phyloP scores from a whole-genome alignment of 2,113 vertebrate species.

The Laterallus jamaicensis region DNA sequence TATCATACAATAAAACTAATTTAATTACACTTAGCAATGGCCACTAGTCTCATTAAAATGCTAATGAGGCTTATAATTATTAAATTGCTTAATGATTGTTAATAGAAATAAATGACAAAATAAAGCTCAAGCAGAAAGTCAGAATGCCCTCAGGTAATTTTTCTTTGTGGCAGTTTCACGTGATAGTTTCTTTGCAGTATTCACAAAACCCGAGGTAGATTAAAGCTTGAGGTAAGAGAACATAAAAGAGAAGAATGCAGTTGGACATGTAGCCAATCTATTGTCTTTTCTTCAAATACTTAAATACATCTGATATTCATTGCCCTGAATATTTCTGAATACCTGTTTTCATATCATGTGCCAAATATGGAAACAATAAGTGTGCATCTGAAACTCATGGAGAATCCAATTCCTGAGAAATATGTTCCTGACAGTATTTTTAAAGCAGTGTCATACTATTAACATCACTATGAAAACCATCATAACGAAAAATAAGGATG shows the following conservation, averaged over 20 bases:
- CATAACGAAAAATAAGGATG: neutral
- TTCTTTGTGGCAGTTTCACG: slow-evolving; percentile 27
- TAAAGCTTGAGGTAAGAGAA: neutral
- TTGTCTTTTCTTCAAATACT: neutral
- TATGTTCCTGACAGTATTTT: neutral
- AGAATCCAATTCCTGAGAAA: neutral
- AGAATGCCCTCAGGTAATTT: slow-evolving; percentile 74
- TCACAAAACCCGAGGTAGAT: slow-evolving; percentile 16
- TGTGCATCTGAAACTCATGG: neutral
- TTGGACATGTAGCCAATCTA: neutral
- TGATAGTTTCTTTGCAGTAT: slow-evolving; percentile 4
- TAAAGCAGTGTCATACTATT: neutral
- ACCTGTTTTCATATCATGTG: neutral
- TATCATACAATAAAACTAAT: slow-evolving; percentile 81
- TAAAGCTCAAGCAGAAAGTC: slow-evolving; percentile 80
- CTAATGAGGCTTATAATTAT: slow-evolving; percentile 88
- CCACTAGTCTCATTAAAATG: slow-evolving; percentile 86
- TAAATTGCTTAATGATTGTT: slow-evolving; percentile 83
- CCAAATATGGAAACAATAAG: neutral
- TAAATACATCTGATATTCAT: neutral
- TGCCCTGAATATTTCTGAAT: neutral
- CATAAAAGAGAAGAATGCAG: neutral
- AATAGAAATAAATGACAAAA: slow-evolving; percentile 84
- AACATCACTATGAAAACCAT: neutral
- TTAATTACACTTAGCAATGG: slow-evolving; percentile 83